Evolutionary conservation across 2,113 vertebrate genomes (phyloP), one percentile per base, ranked within the genome.

Genomic region (Phalacrocorax pelagicus): DNA sequence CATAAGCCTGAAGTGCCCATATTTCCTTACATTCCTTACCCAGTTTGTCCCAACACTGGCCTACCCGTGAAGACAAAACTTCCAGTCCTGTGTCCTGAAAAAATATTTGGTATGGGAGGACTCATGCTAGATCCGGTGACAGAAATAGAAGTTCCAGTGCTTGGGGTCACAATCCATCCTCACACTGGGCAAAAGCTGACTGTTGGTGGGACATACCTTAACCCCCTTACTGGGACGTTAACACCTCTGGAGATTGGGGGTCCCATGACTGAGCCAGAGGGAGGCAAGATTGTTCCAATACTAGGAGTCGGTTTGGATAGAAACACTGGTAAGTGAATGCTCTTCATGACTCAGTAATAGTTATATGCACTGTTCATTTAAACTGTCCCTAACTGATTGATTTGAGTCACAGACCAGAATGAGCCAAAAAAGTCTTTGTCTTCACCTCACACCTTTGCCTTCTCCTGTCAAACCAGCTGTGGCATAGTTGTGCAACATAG

Each of bases 151-250:
- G 99, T 99, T 34, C 99, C 99, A 0, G 98, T 99, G 88, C 96
- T 99, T 23, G 99, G 98, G 42, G 97, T 99, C 32, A 99, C 99
- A 2, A 98, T 99, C 69, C 99, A 99, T 75, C 99, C 99, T 5
- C 95, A 97, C 71, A 99, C 98, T 1, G 98, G 98, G 57, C 95
- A 98, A 81, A 97, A 98, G 74, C 98, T 99, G 96, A 96, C 99
- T 13, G 95, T 99, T 47, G 99, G 99, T 34, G 98, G 98, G 5
- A 97, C 98, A 0, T 98, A 99, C 72, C 72, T 95, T 30, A 99
- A 99, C 75, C 99, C 99, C 12, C 92, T 99, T 11, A 99, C 99
- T 21, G 96, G 97, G 57, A 96, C 97, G 13, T 38, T 95, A 62
- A 98, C 98, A 52, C 98, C 99, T 32, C 98, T 99, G 52, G 99